Base-by-base conservation (phyloP, 2,888 invertebrate species). In the Tyria jacobaeae region DNA sequence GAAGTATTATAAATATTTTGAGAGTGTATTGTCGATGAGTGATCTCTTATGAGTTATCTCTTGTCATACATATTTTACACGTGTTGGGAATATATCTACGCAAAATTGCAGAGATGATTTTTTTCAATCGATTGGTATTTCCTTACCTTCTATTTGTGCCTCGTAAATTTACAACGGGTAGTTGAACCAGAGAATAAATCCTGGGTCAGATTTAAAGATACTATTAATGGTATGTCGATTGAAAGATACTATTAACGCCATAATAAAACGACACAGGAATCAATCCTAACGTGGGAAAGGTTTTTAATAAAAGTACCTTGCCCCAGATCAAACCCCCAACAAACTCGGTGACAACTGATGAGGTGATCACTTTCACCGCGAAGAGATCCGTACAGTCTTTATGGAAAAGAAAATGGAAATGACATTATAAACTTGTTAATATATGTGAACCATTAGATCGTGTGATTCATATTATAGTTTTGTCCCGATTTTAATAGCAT, bases 1-100 rank as follows among this genome's bases (percentile, higher is more conserved):
- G 53, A 50, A 57, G 65, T 66, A 65, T 57, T 62, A 73, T 76
- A 76, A 76, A 74, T 71, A 71, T 73, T 71, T 74, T 64, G 70
- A 66, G 64, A 73, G 52, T 49, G 49, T 60, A 61, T 66, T 68
- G 62, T 68, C 61, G 54, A 64, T 67, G 65, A n/a, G n/a, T n/a
- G n/a, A n/a, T n/a, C n/a, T n/a, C n/a, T 73, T 73, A 70, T 66
- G 57, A 56, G 60, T 70, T 66, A 70, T 76, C 73, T 71, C 68
- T 64, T 70, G 66, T 72, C 64, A 68, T 73, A 59, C 54, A 68
- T 71, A 73, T 73, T 62, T 60, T 34, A 61, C 27, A 39, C 25
- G 49, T 39, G 70, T 55, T 44, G 17, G 31, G 31, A 9, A 54
- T 27, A 44, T 15, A 17, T 44, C 31, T 44, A 31, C 41, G 27